Base-by-base conservation (phyloP, 1,140 invertebrate species). In the Hetaerina americana region DNA sequence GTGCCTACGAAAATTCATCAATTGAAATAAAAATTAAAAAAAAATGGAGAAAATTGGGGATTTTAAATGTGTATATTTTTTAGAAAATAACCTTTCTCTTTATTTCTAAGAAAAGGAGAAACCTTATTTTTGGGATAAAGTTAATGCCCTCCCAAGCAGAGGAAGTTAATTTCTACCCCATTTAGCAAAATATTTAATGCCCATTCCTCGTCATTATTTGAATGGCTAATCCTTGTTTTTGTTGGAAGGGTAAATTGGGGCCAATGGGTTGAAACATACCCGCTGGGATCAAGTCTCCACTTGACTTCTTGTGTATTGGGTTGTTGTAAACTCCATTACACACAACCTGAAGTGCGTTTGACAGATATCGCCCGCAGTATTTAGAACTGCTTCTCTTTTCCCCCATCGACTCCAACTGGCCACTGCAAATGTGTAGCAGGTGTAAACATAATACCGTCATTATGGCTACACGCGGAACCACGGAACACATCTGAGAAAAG, bases 311-410 rank as follows among this genome's bases (percentile, higher is more conserved):
- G 22, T 18, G 22, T n/a, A 57, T 57, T 26, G 67, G 67, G 15
- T 68, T 68, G 74, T 82, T 80, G 68, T 82, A 83, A 40, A 77
- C 74, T 26, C 82, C 80, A 49, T 78, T 76, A 71, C 82, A 83
- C 26, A 83, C 68, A 68, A 79, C 73, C 69, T 79, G 76, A 27
- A 83, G 72, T 5, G 78, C 77, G 72, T 76, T 79, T 1, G 81
- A 78, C 27, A 83, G 76, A 71, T 77, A 75, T 68, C 77, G 76
- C 28, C 82, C 82, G 71, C 82, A 83, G 67, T 74, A 77, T 29
- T 74, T 74, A 75, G 75, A 49, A 66, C 69, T 3, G 12, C 70
- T 66, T 67, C 70, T 66, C 57, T 40, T 71, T 12, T 57, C 40
- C 15, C 40, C 40, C 40, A 57, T 57, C 15, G 40, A 57, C 40